These are phyloP conservation scores for Procambarus virginalis DNA, from an alignment of 1,140 invertebrate genomes.

Conservation along the genomic window DNA sequence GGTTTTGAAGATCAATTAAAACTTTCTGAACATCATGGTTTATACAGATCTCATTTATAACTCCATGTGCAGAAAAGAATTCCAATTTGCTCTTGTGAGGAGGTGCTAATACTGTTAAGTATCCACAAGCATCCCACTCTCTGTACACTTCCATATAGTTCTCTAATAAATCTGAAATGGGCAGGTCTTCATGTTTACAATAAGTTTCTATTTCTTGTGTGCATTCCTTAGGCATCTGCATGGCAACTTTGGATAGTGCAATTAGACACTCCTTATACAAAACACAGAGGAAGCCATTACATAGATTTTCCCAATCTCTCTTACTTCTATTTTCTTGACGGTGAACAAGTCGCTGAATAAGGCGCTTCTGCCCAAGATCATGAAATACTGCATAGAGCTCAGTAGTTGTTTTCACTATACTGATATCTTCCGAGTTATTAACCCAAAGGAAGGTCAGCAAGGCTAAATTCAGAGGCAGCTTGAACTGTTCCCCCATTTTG, in stretches of 20 bases:
- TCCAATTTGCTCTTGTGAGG: conserved; percentile 1
- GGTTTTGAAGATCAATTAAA: not conserved
- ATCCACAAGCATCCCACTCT: not conserved
- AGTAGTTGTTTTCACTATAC: not conserved
- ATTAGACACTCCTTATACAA: not conserved
- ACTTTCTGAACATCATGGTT: not conserved
- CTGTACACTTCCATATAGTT: not conserved
- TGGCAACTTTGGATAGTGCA: not conserved
- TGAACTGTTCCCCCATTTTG: not conserved
- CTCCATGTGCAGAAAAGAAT: not conserved
- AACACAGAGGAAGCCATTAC: not conserved
- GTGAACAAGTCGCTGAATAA: not conserved
- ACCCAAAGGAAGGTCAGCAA: not conserved
- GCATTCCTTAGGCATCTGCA: not conserved
- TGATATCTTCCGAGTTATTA: not conserved
- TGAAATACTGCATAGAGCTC: not conserved
- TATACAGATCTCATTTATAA: not conserved
- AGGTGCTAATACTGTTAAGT: not conserved
- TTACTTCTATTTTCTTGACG: not conserved
- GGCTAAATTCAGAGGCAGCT: not conserved
- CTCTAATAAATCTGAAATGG: not conserved
- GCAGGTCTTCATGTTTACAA: not conserved
- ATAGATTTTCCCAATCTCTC: not conserved
- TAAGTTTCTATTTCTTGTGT: not conserved
- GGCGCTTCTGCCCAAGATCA: not conserved